Evolutionary conservation across 2,888 invertebrate genomes (phyloP).

Genomic region (Epsilonema sp.): DNA sequence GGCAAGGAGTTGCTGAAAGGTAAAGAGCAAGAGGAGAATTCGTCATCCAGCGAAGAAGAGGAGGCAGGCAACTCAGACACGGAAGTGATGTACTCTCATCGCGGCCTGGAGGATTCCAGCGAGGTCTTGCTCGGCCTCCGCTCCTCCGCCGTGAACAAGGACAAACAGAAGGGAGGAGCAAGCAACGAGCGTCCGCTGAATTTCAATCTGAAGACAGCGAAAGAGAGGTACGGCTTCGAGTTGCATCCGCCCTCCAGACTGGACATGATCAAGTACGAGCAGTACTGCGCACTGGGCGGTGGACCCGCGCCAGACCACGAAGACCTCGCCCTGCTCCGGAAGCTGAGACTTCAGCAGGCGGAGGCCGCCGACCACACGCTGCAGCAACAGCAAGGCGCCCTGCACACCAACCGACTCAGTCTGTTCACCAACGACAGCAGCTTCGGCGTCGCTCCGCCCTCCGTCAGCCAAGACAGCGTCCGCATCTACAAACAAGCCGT

Average conservation of each 20-base stretch:
- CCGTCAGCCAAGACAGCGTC: constrained; percentile 2
- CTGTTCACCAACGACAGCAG: constrained; percentile 6
- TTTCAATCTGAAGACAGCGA: background rate
- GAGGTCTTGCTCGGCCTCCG: too few species aligned
- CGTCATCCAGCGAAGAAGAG: background rate
- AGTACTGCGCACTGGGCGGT: background rate
- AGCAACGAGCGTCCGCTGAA: background rate
- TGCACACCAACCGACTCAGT: background rate
- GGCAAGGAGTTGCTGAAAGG: too few species aligned
- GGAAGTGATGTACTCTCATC: background rate
- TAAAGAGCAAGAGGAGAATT: background rate
- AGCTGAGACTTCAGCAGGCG: background rate
- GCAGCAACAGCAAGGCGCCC: background rate
- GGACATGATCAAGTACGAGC: constrained; percentile 8
- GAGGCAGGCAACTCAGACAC: background rate
- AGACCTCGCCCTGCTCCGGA: background rate
- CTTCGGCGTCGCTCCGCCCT: constrained; percentile 4
- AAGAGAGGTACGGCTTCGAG: constrained; percentile 1
- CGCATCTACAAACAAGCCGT: background rate
- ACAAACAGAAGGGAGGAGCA: too few species aligned
- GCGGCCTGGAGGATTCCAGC: background rate
- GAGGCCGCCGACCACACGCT: background rate
- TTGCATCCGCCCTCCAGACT: background rate
- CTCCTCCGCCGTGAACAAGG: too few species aligned
- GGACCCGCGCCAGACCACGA: background rate